These are phyloP conservation scores for Acanthosepion lycidas DNA, from an alignment of 2,888 invertebrate genomes.

Conservation along the genomic window DNA sequence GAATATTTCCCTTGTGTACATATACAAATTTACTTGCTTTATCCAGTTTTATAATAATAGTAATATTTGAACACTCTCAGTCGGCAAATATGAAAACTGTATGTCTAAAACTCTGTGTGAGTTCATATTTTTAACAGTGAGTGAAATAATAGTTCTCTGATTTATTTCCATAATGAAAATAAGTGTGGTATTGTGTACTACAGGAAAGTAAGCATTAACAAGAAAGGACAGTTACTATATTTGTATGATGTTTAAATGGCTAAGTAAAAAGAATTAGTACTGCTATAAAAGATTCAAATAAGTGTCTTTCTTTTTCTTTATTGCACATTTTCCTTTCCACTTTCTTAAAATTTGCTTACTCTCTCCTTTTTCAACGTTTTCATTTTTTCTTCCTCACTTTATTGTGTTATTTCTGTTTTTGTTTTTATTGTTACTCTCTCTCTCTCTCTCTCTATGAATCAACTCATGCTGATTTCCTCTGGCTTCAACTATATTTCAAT, in stretches of 20 bases:
- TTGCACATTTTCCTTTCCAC: not conserved
- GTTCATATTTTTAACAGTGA: not conserved
- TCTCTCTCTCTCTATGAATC: not conserved
- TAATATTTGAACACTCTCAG: too few relatives aligned
- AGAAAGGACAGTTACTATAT: too few relatives aligned
- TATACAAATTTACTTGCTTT: too few relatives aligned
- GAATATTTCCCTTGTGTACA: too few relatives aligned
- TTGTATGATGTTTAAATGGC: too few relatives aligned
- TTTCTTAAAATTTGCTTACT: not conserved
- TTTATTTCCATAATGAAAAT: not conserved
- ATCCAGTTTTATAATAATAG: too few relatives aligned
- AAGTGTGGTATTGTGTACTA: not conserved
- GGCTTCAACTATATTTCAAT: slow-evolving; percentile 33
- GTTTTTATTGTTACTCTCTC: not conserved
- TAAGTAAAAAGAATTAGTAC: not conserved
- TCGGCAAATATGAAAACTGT: not conserved
- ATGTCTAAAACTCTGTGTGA: not conserved
- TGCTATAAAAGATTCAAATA: not conserved
- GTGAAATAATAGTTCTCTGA: not conserved
- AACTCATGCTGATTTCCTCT: slow-evolving; percentile 1
- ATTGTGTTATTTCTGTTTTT: not conserved
- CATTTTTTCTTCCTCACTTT: not conserved
- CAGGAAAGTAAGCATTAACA: not conserved
- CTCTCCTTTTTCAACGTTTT: not conserved
- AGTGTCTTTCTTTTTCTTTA: not conserved